A percentile compares a stretch with the other conserved stretches of the same genome.
These are phyloP conservation scores for Dipus sagitta DNA, from an alignment of 2,797 vertebrate species.

Conservation along the genomic window DNA sequence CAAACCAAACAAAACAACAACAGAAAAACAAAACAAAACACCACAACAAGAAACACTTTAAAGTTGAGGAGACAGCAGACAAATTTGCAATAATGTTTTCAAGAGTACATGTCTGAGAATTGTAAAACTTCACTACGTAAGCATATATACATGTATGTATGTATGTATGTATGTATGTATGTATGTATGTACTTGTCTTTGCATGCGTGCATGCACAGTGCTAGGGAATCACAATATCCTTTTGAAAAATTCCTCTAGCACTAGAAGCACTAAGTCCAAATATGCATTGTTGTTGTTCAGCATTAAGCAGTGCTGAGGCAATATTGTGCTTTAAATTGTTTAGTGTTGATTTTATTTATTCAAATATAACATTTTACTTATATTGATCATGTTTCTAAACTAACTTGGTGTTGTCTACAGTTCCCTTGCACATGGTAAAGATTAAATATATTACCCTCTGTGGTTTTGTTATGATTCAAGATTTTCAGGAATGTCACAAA, in stretches of 20 bases:
- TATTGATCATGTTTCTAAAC: not conserved
- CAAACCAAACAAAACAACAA: too few relatives aligned
- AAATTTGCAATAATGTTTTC: not conserved
- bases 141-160: too few relatives aligned
- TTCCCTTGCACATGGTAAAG: not conserved
- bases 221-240: not conserved
- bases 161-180: not conserved
- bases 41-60: not conserved
- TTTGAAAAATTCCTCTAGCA: not conserved
- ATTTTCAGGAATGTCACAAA: not conserved
- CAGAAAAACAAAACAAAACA: too few relatives aligned
- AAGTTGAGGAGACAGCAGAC: not conserved
- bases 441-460: constrained; percentile 18
- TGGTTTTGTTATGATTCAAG: constrained; percentile 30
- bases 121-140: not conserved
- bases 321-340: not conserved
- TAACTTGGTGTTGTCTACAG: not conserved
- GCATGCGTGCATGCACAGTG: not conserved
- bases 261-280: not conserved
- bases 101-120: not conserved
- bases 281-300: constrained; percentile 11
- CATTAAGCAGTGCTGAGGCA: not conserved
- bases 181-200: not conserved
- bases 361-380: not conserved
- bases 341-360: not conserved